Conservation (phyloP, 1,140 invertebrate genomes). For the Dendroctonus valens region DNA sequence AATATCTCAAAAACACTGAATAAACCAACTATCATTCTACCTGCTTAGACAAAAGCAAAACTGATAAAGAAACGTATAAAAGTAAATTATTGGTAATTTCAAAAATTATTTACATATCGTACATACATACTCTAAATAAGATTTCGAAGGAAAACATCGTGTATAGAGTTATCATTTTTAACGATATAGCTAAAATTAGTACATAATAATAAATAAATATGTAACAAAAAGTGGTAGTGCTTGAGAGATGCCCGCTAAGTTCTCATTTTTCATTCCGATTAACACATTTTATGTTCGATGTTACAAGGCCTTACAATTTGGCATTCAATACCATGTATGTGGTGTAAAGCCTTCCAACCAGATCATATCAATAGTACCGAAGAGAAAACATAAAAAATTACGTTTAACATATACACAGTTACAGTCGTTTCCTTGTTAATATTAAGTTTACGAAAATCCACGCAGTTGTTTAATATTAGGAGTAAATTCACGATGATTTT, state of each 20-base stretch:
- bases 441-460: slow-evolving; percentile 35
- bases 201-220: slow-evolving; percentile 29
- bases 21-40: background rate
- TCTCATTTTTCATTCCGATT: slow-evolving; percentile 12
- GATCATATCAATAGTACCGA: slow-evolving; percentile 10
- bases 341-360: slow-evolving; percentile 10
- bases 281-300: slow-evolving; percentile 4
- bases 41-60: slow-evolving; percentile 39
- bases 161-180: slow-evolving; percentile 15
- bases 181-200: slow-evolving; percentile 24
- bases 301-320: slow-evolving; percentile 4
- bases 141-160: slow-evolving; percentile 32
- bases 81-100: slow-evolving; percentile 30
- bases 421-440: slow-evolving; percentile 39
- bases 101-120: slow-evolving; percentile 33
- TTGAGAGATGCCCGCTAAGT: slow-evolving; percentile 22
- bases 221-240: slow-evolving; percentile 21
- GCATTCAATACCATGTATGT: background rate
- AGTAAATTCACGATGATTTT: slow-evolving; percentile 30
- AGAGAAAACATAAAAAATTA: slow-evolving; percentile 20
- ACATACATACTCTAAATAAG: slow-evolving; percentile 21
- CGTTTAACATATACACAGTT: slow-evolving; percentile 27
- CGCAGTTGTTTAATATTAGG: slow-evolving; percentile 36
- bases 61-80: slow-evolving; percentile 14
- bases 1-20: too few species aligned